A percentile compares a stretch with the other conserved stretches of the same genome.
Evolutionary conservation across 2,888 invertebrate genomes (phyloP).

Genomic region (Pycnomerus fuliginosus): DNA sequence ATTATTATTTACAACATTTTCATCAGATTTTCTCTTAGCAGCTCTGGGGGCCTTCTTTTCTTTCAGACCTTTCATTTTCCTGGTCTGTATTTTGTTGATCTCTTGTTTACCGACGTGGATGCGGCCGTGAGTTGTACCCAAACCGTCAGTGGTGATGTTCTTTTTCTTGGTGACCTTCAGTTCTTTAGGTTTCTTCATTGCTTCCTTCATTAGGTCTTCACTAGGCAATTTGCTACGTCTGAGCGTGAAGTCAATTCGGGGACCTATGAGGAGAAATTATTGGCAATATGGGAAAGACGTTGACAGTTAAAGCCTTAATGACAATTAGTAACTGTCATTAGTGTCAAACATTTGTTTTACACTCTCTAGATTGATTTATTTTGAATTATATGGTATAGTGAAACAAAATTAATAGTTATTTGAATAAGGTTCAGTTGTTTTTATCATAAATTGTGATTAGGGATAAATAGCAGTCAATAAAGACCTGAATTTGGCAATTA

Average conservation of each 20-base stretch:
- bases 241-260: constrained; percentile 82
- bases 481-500: too few relatives aligned
- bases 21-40: constrained; percentile 34
- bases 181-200: constrained; percentile 78
- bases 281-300: too few relatives aligned
- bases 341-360: too few relatives aligned
- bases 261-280: constrained; percentile 63
- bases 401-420: too few relatives aligned
- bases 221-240: constrained; percentile 87
- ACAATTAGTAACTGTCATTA: too few relatives aligned
- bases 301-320: too few relatives aligned
- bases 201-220: constrained; percentile 81
- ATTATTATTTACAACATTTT: constrained; percentile 22
- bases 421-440: too few relatives aligned
- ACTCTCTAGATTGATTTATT: too few relatives aligned
- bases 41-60: constrained; percentile 64
- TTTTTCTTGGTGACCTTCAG: constrained; percentile 82
- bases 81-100: constrained; percentile 79
- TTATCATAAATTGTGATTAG: too few relatives aligned
- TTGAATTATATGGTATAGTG: too few relatives aligned
- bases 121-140: constrained; percentile 88
- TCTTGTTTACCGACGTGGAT: constrained; percentile 93
- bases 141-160: constrained; percentile 82
- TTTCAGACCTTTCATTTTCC: constrained; percentile 87
- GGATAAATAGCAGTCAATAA: too few relatives aligned